Evolutionary conservation across 2,888 invertebrate genomes (phyloP).

Genomic region (Branchinecta sandiegonensis): DNA sequence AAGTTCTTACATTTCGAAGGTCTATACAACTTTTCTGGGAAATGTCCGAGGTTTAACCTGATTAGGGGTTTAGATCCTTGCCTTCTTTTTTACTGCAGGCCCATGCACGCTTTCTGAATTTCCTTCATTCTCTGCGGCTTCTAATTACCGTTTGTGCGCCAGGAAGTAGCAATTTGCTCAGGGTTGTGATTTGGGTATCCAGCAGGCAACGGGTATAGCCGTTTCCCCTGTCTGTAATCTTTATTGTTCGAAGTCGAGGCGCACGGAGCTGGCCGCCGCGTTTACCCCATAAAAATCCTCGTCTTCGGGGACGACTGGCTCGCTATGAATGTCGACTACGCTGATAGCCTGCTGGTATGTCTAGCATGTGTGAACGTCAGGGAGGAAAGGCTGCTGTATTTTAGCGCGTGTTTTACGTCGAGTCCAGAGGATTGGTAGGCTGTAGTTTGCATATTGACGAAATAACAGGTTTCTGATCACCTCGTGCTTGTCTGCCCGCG

Average conservation of each 20-base stretch:
- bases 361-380: neutral
- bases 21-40: too few species aligned
- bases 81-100: too few species aligned
- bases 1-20: too few species aligned
- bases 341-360: neutral
- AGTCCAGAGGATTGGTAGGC: too few species aligned
- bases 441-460: too few species aligned
- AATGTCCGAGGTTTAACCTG: too few species aligned
- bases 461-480: too few species aligned
- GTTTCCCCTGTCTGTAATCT: neutral
- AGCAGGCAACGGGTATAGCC: neutral
- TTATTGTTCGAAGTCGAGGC: neutral
- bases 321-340: neutral
- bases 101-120: neutral
- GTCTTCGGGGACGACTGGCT: neutral
- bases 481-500: too few species aligned
- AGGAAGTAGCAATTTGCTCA: conserved; percentile 14
- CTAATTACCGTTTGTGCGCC: neutral
- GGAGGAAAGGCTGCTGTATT: too few species aligned
- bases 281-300: neutral
- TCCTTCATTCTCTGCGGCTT: neutral
- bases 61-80: too few species aligned
- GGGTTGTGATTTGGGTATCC: conserved; percentile 4
- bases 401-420: too few species aligned
- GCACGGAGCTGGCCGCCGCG: neutral